These are phyloP conservation scores for Neofelis nebulosa DNA, from an alignment of 2,113 vertebrate species.

Conservation along the genomic window DNA sequence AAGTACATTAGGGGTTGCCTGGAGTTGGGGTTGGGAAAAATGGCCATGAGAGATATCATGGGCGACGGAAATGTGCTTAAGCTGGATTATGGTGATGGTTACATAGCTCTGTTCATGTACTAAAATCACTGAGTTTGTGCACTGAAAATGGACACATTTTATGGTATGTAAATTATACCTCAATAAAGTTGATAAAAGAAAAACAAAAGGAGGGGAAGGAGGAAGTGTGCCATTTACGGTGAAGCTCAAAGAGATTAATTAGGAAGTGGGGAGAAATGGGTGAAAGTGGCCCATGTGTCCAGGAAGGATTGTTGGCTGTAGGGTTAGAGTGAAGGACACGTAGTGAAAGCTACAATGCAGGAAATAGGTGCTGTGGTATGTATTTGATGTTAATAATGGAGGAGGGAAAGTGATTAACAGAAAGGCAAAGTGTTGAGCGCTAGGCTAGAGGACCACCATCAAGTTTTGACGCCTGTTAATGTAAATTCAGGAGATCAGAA, in stretches of 20 bases:
- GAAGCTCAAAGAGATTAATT: background rate
- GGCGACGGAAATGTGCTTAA: background rate
- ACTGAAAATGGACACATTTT: background rate
- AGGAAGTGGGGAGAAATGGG: background rate
- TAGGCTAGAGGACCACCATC: background rate
- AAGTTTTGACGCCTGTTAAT: background rate
- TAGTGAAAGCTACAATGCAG: background rate
- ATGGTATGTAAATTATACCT: background rate
- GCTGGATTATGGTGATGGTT: background rate
- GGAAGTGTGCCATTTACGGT: background rate
- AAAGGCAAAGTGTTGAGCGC: background rate
- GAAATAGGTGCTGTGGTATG: accelerated
- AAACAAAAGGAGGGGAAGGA: background rate
- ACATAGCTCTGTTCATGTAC: background rate
- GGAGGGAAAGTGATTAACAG: background rate
- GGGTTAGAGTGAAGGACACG: background rate
- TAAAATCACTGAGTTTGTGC: background rate
- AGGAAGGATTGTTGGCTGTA: background rate
- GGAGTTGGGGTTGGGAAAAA: background rate
- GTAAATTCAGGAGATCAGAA: background rate
- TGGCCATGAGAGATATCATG: background rate
- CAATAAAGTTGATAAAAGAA: background rate
- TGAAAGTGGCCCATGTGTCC: too few species aligned
- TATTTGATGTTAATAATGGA: background rate
- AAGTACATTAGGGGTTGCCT: background rate